These are phyloP conservation scores for Austrolebias charrua DNA, from an alignment of 2,797 vertebrate species.

Conservation along the genomic window DNA sequence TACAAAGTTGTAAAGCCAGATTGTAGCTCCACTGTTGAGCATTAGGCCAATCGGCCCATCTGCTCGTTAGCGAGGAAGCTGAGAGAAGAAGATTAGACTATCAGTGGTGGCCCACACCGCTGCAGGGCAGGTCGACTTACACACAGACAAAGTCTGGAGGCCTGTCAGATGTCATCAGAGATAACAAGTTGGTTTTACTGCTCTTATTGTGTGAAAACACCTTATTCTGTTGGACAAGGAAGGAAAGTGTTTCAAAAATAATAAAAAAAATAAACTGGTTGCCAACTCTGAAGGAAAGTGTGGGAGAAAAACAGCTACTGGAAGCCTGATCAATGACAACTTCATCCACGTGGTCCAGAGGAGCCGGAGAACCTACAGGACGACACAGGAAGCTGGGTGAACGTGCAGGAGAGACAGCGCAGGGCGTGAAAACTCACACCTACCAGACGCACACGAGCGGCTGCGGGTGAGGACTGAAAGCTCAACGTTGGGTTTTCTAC, in stretches of 20 bases:
- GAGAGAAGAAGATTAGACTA: conserved; percentile 60
- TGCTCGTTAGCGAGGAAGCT: conserved; percentile 52
- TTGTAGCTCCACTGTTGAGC: conserved; percentile 30
- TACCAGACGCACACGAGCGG: neutral
- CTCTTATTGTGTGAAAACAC: neutral
- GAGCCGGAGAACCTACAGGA: conserved; percentile 21
- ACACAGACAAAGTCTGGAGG: conserved; percentile 38
- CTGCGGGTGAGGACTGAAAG: neutral
- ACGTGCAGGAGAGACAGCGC: neutral
- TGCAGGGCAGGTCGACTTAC: conserved; percentile 54
- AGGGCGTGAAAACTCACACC: conserved; percentile 39
- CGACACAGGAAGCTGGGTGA: conserved; percentile 14
- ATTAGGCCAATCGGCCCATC: conserved; percentile 44
- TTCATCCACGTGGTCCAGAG: conserved; percentile 58
- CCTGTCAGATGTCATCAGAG: conserved; percentile 38
- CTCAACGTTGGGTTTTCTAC: neutral
- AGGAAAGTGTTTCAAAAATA: conserved; percentile 1
- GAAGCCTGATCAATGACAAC: too few relatives aligned
- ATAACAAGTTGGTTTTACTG: conserved; percentile 18
- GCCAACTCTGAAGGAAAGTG: conserved; percentile 10
- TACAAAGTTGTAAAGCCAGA: conserved; percentile 20
- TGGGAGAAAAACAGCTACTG: too few relatives aligned
- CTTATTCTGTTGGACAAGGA: conserved; percentile 4
- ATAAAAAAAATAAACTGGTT: neutral
- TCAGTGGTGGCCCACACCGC: conserved; percentile 53